A percentile compares a stretch with the other conserved stretches of the same genome.
phyloP scores from a whole-genome alignment of 2,888 invertebrate genomes.

The Drosophila flavopinicola region DNA sequence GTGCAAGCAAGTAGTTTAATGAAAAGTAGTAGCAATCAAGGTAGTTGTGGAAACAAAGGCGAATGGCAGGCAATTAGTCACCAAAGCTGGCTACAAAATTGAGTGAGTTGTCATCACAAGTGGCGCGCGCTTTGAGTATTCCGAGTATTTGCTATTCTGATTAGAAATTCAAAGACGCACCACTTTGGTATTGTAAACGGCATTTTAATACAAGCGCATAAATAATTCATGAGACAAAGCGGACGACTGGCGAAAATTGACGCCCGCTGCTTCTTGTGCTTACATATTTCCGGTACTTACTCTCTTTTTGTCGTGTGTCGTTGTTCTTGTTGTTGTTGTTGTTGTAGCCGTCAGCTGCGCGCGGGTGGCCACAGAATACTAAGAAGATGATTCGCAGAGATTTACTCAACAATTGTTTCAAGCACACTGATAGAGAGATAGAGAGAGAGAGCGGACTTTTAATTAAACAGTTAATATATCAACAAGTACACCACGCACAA shows the following conservation, averaged over 20 bases:
- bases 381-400: background rate
- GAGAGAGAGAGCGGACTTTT: slow-evolving; percentile 6
- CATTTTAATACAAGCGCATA: slow-evolving; percentile 60
- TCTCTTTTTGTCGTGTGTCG: slow-evolving; percentile 50
- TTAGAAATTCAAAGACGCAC: slow-evolving; percentile 68
- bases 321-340: slow-evolving; percentile 25
- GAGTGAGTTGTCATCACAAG: slow-evolving; percentile 60
- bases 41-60: slow-evolving; percentile 41
- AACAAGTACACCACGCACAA: slow-evolving; percentile 31
- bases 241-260: slow-evolving; percentile 40
- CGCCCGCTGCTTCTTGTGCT: slow-evolving; percentile 24
- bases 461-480: slow-evolving; percentile 33
- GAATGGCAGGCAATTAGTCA: slow-evolving; percentile 71
- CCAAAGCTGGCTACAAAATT: slow-evolving; percentile 24
- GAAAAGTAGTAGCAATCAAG: slow-evolving; percentile 36
- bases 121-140: slow-evolving; percentile 23
- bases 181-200: slow-evolving; percentile 68
- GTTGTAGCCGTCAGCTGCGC: slow-evolving; percentile 35
- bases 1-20: slow-evolving; percentile 37
- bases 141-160: slow-evolving; percentile 47
- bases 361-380: slow-evolving; percentile 47
- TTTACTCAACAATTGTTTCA: slow-evolving; percentile 4
- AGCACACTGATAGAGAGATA: slow-evolving; percentile 4
- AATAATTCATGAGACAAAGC: slow-evolving; percentile 70
- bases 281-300: slow-evolving; percentile 72